Percentiles rank a stretch among this genome's conserved stretches.
Evolutionary conservation across 2,888 invertebrate species (phyloP).

Genomic region (Mystacides longicornis): DNA sequence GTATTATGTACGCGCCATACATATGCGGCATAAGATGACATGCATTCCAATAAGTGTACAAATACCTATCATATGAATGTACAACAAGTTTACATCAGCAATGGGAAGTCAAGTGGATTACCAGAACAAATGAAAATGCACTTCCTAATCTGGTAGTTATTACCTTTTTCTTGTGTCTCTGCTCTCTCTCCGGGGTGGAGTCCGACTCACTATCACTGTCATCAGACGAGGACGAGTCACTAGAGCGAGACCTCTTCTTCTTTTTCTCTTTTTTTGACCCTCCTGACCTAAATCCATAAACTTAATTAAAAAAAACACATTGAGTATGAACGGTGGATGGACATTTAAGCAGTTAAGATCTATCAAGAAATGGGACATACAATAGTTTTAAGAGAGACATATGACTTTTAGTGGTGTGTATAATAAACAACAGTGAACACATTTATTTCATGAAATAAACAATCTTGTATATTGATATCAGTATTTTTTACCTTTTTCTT

Average conservation of each 20-base stretch:
- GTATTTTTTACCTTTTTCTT: conserved; percentile 44
- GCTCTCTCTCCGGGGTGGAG: conserved; percentile 35
- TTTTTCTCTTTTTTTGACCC: conserved; percentile 33
- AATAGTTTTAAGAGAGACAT: conserved; percentile 1
- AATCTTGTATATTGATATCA: conserved; percentile 41
- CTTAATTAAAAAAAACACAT: not conserved
- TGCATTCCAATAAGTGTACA: too few species aligned
- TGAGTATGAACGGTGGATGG: too few species aligned
- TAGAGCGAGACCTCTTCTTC: conserved; percentile 53
- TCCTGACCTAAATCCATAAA: conserved; percentile 16
- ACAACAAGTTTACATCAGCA: too few species aligned
- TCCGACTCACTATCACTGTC: conserved; percentile 37
- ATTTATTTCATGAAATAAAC: conserved; percentile 31
- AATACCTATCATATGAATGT: too few species aligned
- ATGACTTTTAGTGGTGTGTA: too few species aligned
- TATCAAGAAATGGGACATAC: not conserved
- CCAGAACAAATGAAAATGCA: too few species aligned
- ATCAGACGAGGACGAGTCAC: conserved; percentile 45
- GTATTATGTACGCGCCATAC: too few species aligned
- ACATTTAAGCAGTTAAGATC: not conserved
- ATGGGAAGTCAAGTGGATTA: too few species aligned
- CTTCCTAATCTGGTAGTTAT: too few species aligned
- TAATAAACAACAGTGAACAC: conserved; percentile 6
- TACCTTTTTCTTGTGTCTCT: conserved; percentile 22
- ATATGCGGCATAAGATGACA: too few species aligned